Percentiles rank a stretch among this genome's conserved stretches.
Conservation (phyloP, 2,888 invertebrate species). For the Hypercompe scribonia region DNA sequence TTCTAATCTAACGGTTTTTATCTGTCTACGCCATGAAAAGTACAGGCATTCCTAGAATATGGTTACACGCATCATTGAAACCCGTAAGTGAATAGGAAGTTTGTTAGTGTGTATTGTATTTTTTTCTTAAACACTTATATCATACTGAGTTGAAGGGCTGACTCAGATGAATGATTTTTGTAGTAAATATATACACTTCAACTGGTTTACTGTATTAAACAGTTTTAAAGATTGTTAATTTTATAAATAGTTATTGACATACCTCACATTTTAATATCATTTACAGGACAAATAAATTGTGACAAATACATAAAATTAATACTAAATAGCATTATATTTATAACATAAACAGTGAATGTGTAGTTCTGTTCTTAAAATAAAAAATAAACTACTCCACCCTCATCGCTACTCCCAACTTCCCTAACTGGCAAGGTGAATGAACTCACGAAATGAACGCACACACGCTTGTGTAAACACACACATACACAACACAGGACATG, state of each 20-base stretch:
- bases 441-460: constrained; percentile 84
- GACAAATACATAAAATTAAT: neutral
- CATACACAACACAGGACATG: constrained; percentile 65
- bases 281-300: neutral
- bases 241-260: neutral
- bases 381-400: constrained; percentile 56
- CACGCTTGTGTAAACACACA: constrained; percentile 57
- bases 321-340: neutral
- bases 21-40: constrained; percentile 10
- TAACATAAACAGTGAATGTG: neutral
- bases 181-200: neutral
- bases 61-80: constrained; percentile 20
- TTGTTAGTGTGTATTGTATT: constrained; percentile 6
- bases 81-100: constrained; percentile 15
- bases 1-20: constrained; percentile 11
- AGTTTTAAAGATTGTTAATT: neutral
- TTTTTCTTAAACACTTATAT: constrained; percentile 13
- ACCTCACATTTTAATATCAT: neutral
- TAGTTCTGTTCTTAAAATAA: neutral
- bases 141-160: constrained; percentile 15
- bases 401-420: constrained; percentile 77
- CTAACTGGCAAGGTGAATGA: constrained; percentile 85
- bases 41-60: constrained; percentile 9
- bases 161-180: constrained; percentile 13
- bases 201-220: neutral